phyloP scores from a whole-genome alignment of 2,797 vertebrate genomes.

The Coendou prehensilis region DNA sequence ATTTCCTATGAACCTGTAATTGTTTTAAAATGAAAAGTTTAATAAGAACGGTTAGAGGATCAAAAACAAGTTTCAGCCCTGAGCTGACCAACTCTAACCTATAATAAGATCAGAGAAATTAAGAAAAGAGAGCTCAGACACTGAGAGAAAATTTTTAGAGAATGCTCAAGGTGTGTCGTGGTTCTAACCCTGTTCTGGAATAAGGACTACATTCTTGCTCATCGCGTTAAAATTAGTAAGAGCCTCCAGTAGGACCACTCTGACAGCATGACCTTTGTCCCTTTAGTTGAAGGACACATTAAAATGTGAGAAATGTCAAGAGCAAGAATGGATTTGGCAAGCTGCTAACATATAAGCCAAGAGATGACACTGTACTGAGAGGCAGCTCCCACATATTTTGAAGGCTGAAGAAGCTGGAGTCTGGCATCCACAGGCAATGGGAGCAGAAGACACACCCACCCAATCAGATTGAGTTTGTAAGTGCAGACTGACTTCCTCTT shows the following conservation, averaged over 20 bases:
- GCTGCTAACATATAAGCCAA: background rate
- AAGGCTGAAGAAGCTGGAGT: background rate
- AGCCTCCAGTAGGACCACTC: background rate
- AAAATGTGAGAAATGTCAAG: background rate
- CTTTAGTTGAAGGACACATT: background rate
- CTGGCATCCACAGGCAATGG: background rate
- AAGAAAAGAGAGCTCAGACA: background rate
- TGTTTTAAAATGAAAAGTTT: conserved; percentile 54
- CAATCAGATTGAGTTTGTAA: background rate
- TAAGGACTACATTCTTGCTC: background rate
- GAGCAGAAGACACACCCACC: background rate
- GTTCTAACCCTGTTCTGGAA: background rate
- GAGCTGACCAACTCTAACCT: background rate
- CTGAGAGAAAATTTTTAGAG: conserved; percentile 2
- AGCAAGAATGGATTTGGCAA: background rate
- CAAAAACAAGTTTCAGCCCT: background rate
- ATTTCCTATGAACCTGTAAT: conserved; percentile 9
- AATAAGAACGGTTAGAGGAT: background rate
- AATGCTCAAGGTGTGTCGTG: background rate
- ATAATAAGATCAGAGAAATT: background rate
- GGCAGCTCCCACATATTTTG: background rate
- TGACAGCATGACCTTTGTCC: background rate
- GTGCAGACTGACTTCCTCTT: background rate
- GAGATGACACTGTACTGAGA: background rate
- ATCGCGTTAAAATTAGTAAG: background rate